A percentile compares a stretch with the other conserved stretches of the same genome.
Evolutionary conservation across 2,888 invertebrate species (phyloP).

Genomic region (Ophioninae sp.): DNA sequence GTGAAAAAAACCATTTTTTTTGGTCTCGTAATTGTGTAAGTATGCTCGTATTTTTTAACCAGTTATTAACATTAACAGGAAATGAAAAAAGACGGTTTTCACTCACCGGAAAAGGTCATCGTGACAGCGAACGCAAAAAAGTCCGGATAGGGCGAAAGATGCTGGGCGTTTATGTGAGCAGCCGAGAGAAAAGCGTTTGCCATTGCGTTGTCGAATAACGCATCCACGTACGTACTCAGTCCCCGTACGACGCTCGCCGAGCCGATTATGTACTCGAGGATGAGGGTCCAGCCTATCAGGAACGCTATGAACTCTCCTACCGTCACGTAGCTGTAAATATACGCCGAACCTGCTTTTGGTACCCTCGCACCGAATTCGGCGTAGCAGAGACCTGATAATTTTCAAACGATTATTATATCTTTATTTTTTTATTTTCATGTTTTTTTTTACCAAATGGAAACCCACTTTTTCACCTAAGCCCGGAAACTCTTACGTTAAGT

Average conservation of each 20-base stretch:
- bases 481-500: too few species aligned
- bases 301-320: slow-evolving; percentile 96
- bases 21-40: too few species aligned
- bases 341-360: slow-evolving; percentile 95
- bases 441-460: not conserved
- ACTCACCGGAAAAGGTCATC: slow-evolving; percentile 85
- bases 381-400: slow-evolving; percentile 89
- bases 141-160: slow-evolving; percentile 88
- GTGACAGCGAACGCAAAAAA: slow-evolving; percentile 89
- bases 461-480: too few species aligned
- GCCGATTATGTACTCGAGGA: slow-evolving; percentile 93
- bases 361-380: slow-evolving; percentile 95
- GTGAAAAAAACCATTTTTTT: too few species aligned
- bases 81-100: not conserved
- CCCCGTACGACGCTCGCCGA: slow-evolving; percentile 93
- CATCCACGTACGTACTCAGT: slow-evolving; percentile 90
- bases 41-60: too few species aligned
- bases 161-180: slow-evolving; percentile 86
- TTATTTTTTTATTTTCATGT: too few species aligned
- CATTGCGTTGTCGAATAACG: slow-evolving; percentile 86
- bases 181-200: slow-evolving; percentile 84
- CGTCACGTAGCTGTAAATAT: slow-evolving; percentile 96
- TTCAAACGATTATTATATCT: too few species aligned
- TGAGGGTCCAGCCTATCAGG: slow-evolving; percentile 96
- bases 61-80: too few species aligned